Conservation (phyloP, 1,140 invertebrate genomes). For the Pinna nobilis region DNA sequence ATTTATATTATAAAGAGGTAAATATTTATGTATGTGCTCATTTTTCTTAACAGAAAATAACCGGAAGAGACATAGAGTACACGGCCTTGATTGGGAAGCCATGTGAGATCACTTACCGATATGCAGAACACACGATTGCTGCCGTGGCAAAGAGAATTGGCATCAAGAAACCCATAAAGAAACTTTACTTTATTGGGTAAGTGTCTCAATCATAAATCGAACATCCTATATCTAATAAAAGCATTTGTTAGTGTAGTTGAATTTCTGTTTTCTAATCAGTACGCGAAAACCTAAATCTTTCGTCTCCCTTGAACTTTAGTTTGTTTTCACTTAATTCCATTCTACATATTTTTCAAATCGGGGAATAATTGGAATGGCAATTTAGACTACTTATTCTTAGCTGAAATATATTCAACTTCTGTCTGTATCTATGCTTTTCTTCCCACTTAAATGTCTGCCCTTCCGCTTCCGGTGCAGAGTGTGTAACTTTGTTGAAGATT, state of each 20-base stretch:
- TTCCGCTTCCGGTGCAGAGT: too few species aligned
- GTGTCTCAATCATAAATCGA: background rate
- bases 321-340: background rate
- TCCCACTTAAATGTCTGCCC: too few species aligned
- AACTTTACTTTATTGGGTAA: constrained; percentile 74
- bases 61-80: constrained; percentile 71
- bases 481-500: too few species aligned
- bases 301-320: background rate
- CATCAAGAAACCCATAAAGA: constrained; percentile 62
- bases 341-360: too few species aligned
- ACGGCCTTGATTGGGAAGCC: constrained; percentile 74
- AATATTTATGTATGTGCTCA: background rate
- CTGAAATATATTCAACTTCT: too few species aligned
- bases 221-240: background rate
- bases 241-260: background rate
- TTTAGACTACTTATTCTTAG: too few species aligned
- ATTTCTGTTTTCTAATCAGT: background rate
- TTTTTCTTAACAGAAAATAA: constrained; percentile 71
- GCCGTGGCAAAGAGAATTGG: constrained; percentile 67
- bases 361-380: too few species aligned
- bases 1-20: background rate
- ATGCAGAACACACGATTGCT: constrained; percentile 71
- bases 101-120: constrained; percentile 74
- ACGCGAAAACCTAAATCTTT: background rate
- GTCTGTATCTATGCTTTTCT: too few species aligned